Conservation (phyloP, 23 tunicate species). For the Pegea sp. region DNA sequence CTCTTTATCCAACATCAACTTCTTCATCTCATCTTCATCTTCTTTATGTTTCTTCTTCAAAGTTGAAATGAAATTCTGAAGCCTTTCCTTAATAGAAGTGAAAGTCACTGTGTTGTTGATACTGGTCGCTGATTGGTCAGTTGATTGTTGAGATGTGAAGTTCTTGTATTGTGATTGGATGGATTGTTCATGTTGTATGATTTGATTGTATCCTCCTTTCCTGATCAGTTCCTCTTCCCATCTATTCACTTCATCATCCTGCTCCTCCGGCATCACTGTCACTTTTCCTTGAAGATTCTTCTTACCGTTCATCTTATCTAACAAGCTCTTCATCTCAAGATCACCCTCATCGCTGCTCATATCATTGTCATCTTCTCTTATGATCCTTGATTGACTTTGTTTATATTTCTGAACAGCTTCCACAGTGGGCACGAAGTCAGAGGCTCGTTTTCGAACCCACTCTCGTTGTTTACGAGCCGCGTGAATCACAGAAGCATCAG, state of each 20-base stretch:
- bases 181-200: not conserved
- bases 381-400: constrained; percentile 24
- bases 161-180: not conserved
- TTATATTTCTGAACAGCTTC: constrained; percentile 40
- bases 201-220: constrained; percentile 44
- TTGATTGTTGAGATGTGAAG: not conserved
- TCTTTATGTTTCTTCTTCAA: constrained; percentile 6
- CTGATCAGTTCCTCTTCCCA: constrained; percentile 90
- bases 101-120: constrained; percentile 9
- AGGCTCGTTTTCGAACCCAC: constrained; percentile 73
- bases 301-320: constrained; percentile 8
- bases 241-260: constrained; percentile 61
- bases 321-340: constrained; percentile 54
- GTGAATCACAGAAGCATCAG: constrained; percentile 65
- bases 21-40: constrained; percentile 19
- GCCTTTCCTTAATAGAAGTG: constrained; percentile 20
- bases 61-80: constrained; percentile 10
- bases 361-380: constrained; percentile 53
- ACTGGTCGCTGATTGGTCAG: not conserved
- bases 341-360: constrained; percentile 51
- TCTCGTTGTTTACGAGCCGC: constrained; percentile 82
- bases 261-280: constrained; percentile 16
- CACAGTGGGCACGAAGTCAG: constrained; percentile 26
- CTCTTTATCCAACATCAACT: constrained; percentile 15
- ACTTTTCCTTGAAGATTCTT: constrained; percentile 18